Conservation (phyloP, 2,888 invertebrate species). For the Pherbina coryleti region DNA sequence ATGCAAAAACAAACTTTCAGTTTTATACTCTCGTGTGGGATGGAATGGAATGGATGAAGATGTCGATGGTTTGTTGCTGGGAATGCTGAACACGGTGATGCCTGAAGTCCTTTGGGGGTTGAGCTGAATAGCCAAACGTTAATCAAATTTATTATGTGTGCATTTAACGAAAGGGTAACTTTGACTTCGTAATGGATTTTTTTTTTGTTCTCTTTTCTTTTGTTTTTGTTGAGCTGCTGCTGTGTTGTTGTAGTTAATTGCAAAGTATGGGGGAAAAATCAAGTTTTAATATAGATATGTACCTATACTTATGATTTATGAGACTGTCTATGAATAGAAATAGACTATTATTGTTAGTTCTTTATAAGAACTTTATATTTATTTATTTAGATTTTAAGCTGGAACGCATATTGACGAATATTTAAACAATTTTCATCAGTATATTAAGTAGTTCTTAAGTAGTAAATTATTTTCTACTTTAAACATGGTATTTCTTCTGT, state of each 20-base stretch:
- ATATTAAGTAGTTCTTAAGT: too few species aligned
- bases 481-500: too few species aligned
- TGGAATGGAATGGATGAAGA: neutral
- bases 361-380: too few species aligned
- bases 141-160: conserved; percentile 33
- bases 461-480: too few species aligned
- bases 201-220: neutral
- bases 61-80: neutral
- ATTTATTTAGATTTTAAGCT: too few species aligned
- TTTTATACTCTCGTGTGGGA: neutral
- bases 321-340: too few species aligned
- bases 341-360: too few species aligned
- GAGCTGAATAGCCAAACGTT: neutral
- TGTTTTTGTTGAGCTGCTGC: neutral
- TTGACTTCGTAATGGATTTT: conserved; percentile 13
- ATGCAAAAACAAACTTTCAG: conserved; percentile 22
- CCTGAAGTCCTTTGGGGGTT: conserved; percentile 1
- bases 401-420: too few species aligned
- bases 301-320: too few species aligned
- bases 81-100: neutral
- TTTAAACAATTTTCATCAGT: too few species aligned
- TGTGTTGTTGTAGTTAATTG: neutral
- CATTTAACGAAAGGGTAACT: conserved; percentile 19
- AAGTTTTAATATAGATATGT: neutral
- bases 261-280: neutral